phyloP scores from a whole-genome alignment of 2,113 vertebrate genomes.

The Hylia prasina region DNA sequence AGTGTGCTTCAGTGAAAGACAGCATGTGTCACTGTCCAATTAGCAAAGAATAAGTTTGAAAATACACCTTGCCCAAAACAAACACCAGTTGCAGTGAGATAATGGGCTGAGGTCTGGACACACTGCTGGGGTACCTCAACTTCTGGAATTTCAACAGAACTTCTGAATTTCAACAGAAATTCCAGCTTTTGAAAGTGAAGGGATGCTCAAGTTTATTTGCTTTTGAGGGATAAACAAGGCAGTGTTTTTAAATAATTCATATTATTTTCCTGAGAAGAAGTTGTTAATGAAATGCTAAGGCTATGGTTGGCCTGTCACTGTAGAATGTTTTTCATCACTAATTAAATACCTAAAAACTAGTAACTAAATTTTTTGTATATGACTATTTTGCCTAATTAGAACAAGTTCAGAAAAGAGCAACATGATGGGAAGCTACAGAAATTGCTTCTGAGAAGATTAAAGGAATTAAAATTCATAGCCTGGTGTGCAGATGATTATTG shows the following conservation, averaged over 20 bases:
- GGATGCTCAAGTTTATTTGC: background rate
- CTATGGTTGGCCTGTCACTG: background rate
- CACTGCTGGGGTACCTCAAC: background rate
- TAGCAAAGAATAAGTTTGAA: background rate
- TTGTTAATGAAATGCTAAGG: background rate
- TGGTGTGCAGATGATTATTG: background rate
- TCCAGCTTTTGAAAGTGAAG: background rate
- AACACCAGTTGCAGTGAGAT: background rate
- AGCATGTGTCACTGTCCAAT: background rate
- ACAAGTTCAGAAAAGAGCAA: background rate
- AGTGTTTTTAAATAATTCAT: background rate
- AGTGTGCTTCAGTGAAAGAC: background rate
- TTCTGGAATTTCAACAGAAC: too few relatives aligned
- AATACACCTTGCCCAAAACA: background rate
- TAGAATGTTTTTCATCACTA: background rate
- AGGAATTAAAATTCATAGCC: constrained; percentile 12
- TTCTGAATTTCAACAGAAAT: too few relatives aligned
- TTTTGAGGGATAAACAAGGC: background rate
- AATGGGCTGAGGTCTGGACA: background rate
- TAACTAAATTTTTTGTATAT: background rate
- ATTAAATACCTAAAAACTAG: background rate
- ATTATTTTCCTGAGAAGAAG: background rate
- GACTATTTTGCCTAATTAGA: background rate
- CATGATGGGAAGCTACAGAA: background rate
- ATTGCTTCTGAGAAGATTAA: constrained; percentile 1